Conservation (phyloP, 2,113 vertebrate species). For the Takifugu bimaculatus region DNA sequence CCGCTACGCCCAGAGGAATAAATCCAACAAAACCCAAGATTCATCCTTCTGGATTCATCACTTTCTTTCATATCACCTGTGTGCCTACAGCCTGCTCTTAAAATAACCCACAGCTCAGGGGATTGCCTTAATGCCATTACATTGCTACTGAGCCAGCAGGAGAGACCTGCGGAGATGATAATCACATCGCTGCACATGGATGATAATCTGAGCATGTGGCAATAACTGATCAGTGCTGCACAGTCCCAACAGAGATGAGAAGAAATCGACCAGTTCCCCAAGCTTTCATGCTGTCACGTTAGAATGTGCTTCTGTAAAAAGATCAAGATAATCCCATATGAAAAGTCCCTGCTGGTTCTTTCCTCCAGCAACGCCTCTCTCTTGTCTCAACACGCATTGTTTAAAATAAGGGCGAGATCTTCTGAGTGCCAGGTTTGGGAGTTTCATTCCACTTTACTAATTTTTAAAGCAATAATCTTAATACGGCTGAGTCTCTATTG, state of each 20-base stretch:
- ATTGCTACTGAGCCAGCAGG: constrained; percentile 56
- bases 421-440: background rate
- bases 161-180: constrained; percentile 20
- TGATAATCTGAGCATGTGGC: constrained; percentile 19
- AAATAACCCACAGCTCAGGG: constrained; percentile 64
- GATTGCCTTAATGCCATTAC: constrained; percentile 72
- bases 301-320: constrained; percentile 16
- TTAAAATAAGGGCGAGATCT: background rate
- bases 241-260: background rate
- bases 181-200: constrained; percentile 44
- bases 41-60: constrained; percentile 8
- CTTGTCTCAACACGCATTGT: background rate
- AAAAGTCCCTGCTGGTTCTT: constrained; percentile 8
- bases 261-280: background rate
- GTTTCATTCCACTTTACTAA: background rate
- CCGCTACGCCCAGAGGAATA: too few species aligned
- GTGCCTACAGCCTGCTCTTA: constrained; percentile 31
- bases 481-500: too few species aligned
- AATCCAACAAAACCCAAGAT: background rate
- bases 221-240: background rate
- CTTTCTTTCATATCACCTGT: constrained; percentile 25
- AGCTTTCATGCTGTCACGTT: background rate
- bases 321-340: constrained; percentile 43
- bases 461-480: background rate
- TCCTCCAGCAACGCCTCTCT: background rate